phyloP scores from a whole-genome alignment of 2,113 vertebrate genomes.

The Cheirogaleus medius region DNA sequence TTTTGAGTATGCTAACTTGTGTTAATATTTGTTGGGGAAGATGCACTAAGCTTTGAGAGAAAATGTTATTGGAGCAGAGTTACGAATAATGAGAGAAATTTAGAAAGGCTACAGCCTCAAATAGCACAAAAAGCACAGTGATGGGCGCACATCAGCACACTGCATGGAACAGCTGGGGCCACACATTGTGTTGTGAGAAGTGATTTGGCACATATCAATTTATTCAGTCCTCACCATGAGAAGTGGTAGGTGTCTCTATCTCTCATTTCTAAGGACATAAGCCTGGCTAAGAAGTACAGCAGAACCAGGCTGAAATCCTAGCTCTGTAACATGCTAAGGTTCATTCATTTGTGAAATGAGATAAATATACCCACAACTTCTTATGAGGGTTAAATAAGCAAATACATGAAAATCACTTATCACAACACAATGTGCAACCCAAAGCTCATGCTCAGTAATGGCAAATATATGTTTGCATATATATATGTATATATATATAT shows the following conservation, averaged over 20 bases:
- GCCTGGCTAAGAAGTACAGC: neutral
- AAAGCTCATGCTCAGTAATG: neutral
- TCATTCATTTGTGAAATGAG: neutral
- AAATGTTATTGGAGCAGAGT: neutral
- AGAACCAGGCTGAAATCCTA: neutral
- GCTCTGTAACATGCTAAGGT: neutral
- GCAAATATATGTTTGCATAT: neutral
- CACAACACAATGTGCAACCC: neutral
- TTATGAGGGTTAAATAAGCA: neutral
- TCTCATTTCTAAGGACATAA: neutral
- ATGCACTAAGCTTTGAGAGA: neutral
- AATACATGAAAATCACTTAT: neutral
- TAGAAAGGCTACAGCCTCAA: neutral
- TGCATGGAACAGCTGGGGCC: neutral
- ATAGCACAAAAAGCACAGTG: neutral
- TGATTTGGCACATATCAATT: neutral
- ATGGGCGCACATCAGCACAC: too few relatives aligned
- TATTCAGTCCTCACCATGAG: neutral
- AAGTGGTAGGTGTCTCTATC: neutral
- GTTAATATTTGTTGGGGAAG: slow-evolving; percentile 40
- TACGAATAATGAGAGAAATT: slow-evolving; percentile 10
- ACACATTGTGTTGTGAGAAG: neutral
- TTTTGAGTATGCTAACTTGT: neutral
- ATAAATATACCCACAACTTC: neutral
- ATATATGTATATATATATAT: neutral